Evolutionary conservation across 2,113 vertebrate species (phyloP), one percentile per base, ranked within the genome.

Genomic region (Pundamilia nyererei): DNA sequence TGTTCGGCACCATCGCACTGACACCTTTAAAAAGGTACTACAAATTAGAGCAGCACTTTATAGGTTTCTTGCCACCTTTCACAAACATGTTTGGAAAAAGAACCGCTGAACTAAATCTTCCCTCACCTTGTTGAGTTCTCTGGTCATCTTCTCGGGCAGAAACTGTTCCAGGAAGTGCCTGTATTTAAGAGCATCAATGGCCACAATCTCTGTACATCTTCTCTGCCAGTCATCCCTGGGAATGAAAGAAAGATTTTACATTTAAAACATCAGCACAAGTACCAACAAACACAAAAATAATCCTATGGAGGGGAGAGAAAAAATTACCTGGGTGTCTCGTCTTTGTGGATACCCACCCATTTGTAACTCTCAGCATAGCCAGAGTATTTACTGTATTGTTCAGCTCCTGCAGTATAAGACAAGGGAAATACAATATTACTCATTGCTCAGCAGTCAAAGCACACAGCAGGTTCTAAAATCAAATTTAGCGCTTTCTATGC

Each of bases 61-160:
- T 21, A 26, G 42, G 13, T 56, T 81, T 65, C 6, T 40, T 81
- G 1, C 49, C 14, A 42, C 21, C 60, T 75, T 72, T 75, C 53
- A 81, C 24, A 10, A 45, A 51, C 19, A 38, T 5, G 31, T 9
- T 29, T 47, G 42, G 45, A n/a, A 77, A 77, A 77, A 51, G 24
- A 49, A 9, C 29, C 1, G 9, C 26, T 65, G 5, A 38, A 62
- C 7, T 79, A 24, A 6, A 35, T 21, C 49, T 70, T 31, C 31
- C 95, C 97, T 96, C 91, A 97, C 99, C 97, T 99, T 99, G 95
- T 99, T 99, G 70, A 99, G 97, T 90, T 99, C 99, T 87, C 99
- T 97, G 89, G 92, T 96, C 60, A 99, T 97, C 94, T 99, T 99
- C 87, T 99, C 97, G 0, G 97, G 98, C 81, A 97, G 86, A 95